These are phyloP conservation scores for Gymnobelideus leadbeateri DNA, from an alignment of 2,113 vertebrate species.

Conservation along the genomic window DNA sequence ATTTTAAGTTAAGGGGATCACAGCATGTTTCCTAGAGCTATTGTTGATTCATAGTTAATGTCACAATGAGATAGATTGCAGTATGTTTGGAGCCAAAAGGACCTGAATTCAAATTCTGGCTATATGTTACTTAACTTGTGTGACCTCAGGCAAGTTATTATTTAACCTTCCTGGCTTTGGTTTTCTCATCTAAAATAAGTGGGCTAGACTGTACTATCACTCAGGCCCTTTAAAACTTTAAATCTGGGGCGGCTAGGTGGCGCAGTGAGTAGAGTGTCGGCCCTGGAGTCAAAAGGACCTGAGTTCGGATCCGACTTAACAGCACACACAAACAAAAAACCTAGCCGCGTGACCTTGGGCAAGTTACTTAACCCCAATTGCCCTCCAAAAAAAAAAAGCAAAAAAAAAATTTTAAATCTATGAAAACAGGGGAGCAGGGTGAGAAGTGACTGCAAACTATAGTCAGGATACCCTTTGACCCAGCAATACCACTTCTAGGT, in stretches of 20 bases:
- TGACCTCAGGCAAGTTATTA: background rate
- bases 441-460: background rate
- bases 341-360: no score
- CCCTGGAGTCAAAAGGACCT: no score
- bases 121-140: background rate
- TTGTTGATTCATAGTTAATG: slow-evolving; percentile 29
- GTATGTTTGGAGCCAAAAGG: slow-evolving; percentile 27
- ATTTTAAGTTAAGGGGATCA: background rate
- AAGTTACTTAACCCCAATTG: no score
- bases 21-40: background rate
- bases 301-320: no score
- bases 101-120: background rate
- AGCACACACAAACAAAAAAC: no score
- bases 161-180: no score
- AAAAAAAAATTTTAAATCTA: background rate
- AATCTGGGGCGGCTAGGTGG: no score
- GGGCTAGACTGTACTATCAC: no score
- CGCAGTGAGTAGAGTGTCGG: no score
- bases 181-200: background rate
- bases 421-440: background rate
- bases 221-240: background rate
- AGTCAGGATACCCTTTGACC: background rate
- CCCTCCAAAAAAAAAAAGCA: no score
- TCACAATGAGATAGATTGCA: slow-evolving; percentile 1
- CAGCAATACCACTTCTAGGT: no score